Percentiles rank a stretch among this genome's conserved stretches.
Evolutionary conservation across 2,113 vertebrate genomes (phyloP).

Genomic region (Bufo gargarizans): DNA sequence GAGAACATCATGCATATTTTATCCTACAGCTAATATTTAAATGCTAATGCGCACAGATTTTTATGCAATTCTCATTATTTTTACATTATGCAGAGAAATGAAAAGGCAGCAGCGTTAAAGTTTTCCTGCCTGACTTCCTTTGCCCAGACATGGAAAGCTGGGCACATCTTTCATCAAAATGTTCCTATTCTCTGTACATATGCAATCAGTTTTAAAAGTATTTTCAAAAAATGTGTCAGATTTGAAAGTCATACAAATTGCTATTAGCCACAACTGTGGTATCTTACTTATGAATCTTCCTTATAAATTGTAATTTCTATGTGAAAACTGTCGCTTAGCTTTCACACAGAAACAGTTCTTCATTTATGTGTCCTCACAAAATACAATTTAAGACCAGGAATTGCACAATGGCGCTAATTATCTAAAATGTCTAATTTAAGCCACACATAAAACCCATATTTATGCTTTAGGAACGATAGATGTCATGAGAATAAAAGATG

Average conservation of each 20-base stretch:
- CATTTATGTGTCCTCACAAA: neutral
- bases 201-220: slow-evolving; percentile 21
- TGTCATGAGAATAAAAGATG: neutral
- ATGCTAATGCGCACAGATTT: slow-evolving; percentile 34
- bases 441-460: neutral
- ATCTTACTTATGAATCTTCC: neutral
- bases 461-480: neutral
- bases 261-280: neutral
- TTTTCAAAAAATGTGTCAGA: slow-evolving; percentile 15
- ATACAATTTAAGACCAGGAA: neutral
- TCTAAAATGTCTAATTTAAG: neutral
- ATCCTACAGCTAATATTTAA: slow-evolving; percentile 17
- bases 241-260: neutral
- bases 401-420: neutral
- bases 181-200: slow-evolving; percentile 8
- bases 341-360: neutral
- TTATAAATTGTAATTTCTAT: neutral
- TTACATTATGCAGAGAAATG: slow-evolving; percentile 30
- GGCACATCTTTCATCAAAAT: slow-evolving; percentile 12
- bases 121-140: neutral
- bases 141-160: slow-evolving; percentile 7
- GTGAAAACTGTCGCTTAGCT: neutral
- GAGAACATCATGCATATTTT: neutral
- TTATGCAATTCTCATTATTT: slow-evolving; percentile 17
- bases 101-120: neutral